These are phyloP conservation scores for Lateolabrax maculatus DNA, from an alignment of 2,797 vertebrate genomes.

Conservation along the genomic window DNA sequence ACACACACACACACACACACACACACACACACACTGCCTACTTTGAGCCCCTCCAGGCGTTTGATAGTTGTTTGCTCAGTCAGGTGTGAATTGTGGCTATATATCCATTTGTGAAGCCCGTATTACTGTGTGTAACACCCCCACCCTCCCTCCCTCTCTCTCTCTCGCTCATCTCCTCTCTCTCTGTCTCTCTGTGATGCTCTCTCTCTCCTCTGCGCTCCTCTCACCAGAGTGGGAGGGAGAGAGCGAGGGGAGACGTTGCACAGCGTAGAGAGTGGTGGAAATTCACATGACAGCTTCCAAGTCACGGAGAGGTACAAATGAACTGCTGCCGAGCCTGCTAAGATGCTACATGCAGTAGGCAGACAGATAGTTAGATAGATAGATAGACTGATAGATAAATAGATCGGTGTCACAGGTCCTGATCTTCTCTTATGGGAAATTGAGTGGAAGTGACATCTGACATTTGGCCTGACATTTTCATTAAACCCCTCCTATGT, in stretches of 20 bases:
- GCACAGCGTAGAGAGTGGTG: conserved; percentile 5
- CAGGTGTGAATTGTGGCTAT: conserved; percentile 66
- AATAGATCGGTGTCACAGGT: neutral
- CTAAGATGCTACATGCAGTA: conserved; percentile 6
- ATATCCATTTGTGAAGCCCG: conserved; percentile 56
- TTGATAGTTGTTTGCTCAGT: conserved; percentile 57
- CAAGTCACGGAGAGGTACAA: conserved; percentile 7
- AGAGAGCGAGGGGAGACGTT: neutral
- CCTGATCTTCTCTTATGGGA: conserved; percentile 36
- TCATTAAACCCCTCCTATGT: conserved; percentile 21
- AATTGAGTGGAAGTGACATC: conserved; percentile 47
- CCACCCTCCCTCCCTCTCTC: neutral
- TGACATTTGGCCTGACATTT: conserved; percentile 63
- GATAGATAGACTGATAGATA: conserved; percentile 19
- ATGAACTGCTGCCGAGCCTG: conserved; percentile 14
- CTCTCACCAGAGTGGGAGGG: conserved; percentile 9
- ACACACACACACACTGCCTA: neutral
- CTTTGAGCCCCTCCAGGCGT: conserved; percentile 39
- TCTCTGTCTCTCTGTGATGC: neutral
- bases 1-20: neutral
- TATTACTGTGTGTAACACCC: conserved; percentile 41
- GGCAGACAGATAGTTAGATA: neutral
- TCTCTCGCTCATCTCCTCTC: neutral
- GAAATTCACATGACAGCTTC: conserved; percentile 32
- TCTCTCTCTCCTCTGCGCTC: conserved; percentile 2